A percentile compares a stretch with the other conserved stretches of the same genome.
Evolutionary conservation across 2,113 vertebrate species (phyloP).

Genomic region (Oncorhynchus clarkii): DNA sequence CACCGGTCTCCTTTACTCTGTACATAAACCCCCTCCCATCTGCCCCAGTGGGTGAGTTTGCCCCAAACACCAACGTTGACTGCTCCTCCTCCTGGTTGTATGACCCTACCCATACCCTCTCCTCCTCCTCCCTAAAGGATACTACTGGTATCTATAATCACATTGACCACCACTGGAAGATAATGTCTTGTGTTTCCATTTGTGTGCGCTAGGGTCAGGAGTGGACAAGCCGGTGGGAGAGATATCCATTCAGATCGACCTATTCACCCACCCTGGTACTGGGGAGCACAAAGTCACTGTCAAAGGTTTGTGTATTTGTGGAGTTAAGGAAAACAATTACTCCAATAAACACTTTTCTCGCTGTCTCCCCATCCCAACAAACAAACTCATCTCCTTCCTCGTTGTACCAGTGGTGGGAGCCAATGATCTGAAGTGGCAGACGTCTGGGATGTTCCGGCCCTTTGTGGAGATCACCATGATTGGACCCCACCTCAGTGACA

Average conservation of each 20-base stretch:
- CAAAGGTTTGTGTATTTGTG: constrained; percentile 79
- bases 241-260: constrained; percentile 90
- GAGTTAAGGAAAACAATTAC: neutral
- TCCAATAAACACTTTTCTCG: neutral
- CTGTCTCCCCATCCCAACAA: neutral
- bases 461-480: constrained; percentile 95
- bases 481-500: constrained; percentile 93
- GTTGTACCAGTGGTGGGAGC: constrained; percentile 84
- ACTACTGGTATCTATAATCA: neutral
- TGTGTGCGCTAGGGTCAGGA: constrained; percentile 76
- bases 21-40: constrained; percentile 15
- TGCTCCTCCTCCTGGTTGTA: neutral
- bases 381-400: neutral
- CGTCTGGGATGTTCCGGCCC: constrained; percentile 94
- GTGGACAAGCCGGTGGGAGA: constrained; percentile 93
- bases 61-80: neutral
- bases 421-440: constrained; percentile 96
- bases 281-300: constrained; percentile 92
- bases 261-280: constrained; percentile 91
- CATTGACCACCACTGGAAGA: neutral
- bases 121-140: neutral
- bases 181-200: constrained; percentile 18
- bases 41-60: neutral
- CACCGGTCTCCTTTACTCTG: constrained; percentile 3
- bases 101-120: no score